Base-by-base conservation (phyloP, 1,140 invertebrate genomes). In the Rhagoletis pomonella region DNA sequence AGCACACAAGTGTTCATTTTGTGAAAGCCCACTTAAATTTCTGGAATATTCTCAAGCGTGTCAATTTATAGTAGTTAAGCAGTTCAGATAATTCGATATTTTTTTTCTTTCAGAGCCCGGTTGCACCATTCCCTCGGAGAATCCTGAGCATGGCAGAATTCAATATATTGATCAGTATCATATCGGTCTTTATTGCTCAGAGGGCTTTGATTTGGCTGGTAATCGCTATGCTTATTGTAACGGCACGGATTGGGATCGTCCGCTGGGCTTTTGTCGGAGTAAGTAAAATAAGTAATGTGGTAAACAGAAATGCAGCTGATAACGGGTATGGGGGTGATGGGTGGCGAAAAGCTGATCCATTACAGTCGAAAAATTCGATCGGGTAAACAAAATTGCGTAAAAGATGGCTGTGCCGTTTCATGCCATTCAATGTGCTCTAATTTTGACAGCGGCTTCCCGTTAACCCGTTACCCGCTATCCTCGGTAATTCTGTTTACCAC, bases 241-340 rank as follows among this genome's bases (percentile, higher is more conserved):
- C 77, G 92, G 92, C 2, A 42, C 85, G 0, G 14, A 87, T 0
- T 93, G 92, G 92, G 91, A 90, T 89, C 90, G 90, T 1, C 59
- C 42, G 9, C 14, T 93, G 50, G 92, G 92, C n/a, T 67, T 19
- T 3, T 93, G 92, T 65, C 89, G 88, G 1, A 81, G 73, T 29
- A 89, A 87, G 87, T 87, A 58, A 55, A 55, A 6, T 29, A 29
- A 29, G 29, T 29, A 29, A 29, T 29, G 0, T 29, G 29, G 29
- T 29, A 29, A 29, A 29, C 29, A 29, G 29, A 29, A 29, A 29
- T 29, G 29, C 29, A 29, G 29, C 29, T 29, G 29, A 29, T 29
- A 29, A 29, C 29, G 29, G 29, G n/a, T n/a, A n/a, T n/a, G n/a
- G n/a, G n/a, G n/a, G n/a, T n/a, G n/a, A n/a, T n/a, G n/a, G n/a